Base-by-base conservation (phyloP, 1,140 invertebrate genomes). In the Drosophila triauraria region DNA sequence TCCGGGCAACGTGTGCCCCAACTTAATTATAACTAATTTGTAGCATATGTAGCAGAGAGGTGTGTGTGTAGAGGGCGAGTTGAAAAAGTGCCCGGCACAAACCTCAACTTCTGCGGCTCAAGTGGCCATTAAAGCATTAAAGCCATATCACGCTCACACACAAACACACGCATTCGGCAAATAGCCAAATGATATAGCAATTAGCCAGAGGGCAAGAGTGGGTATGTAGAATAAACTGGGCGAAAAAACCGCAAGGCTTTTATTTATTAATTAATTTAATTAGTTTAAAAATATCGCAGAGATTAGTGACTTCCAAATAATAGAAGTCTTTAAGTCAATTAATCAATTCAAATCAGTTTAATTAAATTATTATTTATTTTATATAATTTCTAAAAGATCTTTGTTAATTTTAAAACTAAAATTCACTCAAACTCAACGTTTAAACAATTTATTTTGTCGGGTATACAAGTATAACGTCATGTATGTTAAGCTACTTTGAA, bases 1-100 rank as follows among this genome's bases (percentile, higher is more conserved):
- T 65, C 57, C 25, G 57, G 47, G 72, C 70, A 75, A 79, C 79
- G 75, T 85, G 82, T 83, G 84, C 84, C 80, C 50, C 78, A 80
- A 88, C 85, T 88, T 90, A 88, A 88, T 88, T 88, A 88, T 88
- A 88, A 88, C 84, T 90, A 88, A 88, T 88, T 88, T 84, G 84
- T 54, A 82, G 84, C 84, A 90, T 90, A 90, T 84, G 83, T 77
- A 43, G 23, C 30, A 17, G 7, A 35, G 46, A 57, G 44, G 20
- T 35, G 51, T 20, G 50, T 8, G 30, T 17, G 40, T 38, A 15
- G 50, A 17, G 23, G n/a, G 44, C 35, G 9, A 35, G 46, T 50
- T 50, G 57, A 38, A 25, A 48, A 69, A 56, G 43, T 38, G 40
- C 10, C 15, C 68, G 46, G 50, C 79, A 69, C 60, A 48, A 83